Evolutionary conservation across 1,140 invertebrate genomes (phyloP).

Genomic region (Trachymyrmex septentrionalis): DNA sequence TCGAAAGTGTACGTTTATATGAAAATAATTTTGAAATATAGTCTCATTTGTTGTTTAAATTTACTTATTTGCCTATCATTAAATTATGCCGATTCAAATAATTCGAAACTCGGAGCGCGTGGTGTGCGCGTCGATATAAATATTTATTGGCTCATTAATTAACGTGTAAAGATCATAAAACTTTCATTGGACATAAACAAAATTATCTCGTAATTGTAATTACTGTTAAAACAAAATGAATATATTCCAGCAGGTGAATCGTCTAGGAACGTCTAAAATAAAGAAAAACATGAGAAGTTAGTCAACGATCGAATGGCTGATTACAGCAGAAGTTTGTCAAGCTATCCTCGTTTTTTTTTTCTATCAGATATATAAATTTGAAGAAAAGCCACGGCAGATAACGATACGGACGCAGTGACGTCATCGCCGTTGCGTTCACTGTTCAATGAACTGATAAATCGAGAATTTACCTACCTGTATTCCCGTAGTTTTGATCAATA

Average conservation of each 20-base stretch:
- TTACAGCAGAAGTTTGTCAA: not conserved
- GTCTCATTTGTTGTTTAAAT: conserved; percentile 31
- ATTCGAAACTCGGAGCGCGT: not conserved
- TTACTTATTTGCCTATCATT: conserved; percentile 49
- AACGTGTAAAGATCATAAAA: conserved; percentile 32
- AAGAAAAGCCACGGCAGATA: conserved; percentile 62
- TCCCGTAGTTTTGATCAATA: conserved; percentile 49
- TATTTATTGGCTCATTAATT: conserved; percentile 41
- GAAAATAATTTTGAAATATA: conserved; percentile 53
- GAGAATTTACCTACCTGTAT: conserved; percentile 70
- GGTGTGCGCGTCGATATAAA: conserved; percentile 16
- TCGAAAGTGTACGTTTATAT: conserved; percentile 7
- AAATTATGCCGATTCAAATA: conserved; percentile 35
- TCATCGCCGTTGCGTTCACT: conserved; percentile 74
- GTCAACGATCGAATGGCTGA: conserved; percentile 12
- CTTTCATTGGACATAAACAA: not conserved
- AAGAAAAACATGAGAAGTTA: conserved; percentile 24
- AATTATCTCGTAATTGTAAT: conserved; percentile 10
- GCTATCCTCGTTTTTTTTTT: not conserved
- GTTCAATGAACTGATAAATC: conserved; percentile 74
- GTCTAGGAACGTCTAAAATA: conserved; percentile 1
- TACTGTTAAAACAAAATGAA: conserved; percentile 21
- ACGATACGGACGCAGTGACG: conserved; percentile 69
- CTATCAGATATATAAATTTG: conserved; percentile 71
- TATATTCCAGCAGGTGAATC: not conserved